A percentile compares a stretch with the other conserved stretches of the same genome.
Evolutionary conservation across 2,888 invertebrate species (phyloP).

Genomic region (Spilarctia lutea): DNA sequence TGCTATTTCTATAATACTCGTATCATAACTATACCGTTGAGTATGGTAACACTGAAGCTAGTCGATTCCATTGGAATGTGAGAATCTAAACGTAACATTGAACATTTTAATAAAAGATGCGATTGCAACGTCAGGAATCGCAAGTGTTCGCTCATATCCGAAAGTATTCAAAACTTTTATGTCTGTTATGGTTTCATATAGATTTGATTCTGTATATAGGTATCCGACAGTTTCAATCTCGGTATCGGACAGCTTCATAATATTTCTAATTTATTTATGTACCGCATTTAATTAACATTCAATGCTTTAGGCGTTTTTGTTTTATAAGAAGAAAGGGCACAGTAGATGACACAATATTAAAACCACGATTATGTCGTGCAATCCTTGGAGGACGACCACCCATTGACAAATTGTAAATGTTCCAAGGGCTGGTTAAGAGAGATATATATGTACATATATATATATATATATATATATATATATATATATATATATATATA

Average conservation of each 20-base stretch:
- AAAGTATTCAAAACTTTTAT: not conserved
- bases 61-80: constrained; percentile 1
- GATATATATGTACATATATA: too few relatives aligned
- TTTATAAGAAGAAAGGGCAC: not conserved
- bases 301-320: not conserved
- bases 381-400: not conserved
- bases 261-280: not conserved
- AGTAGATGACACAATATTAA: not conserved
- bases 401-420: not conserved
- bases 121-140: not conserved
- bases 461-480: too few relatives aligned
- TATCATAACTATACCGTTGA: constrained; percentile 12
- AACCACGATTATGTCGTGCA: not conserved
- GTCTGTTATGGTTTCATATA: not conserved
- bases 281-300: not conserved
- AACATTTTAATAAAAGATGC: not conserved
- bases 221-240: too few relatives aligned
- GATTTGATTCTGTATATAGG: too few relatives aligned
- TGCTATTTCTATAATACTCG: constrained; percentile 36
- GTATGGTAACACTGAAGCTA: not conserved
- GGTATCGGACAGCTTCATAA: not conserved
- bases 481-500: too few relatives aligned
- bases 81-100: not conserved
- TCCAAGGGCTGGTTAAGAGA: not conserved
- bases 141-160: not conserved